Percentiles rank a stretch among this genome's conserved stretches.
Evolutionary conservation across 2,888 invertebrate genomes (phyloP).

Genomic region (Dermolepida albohirtum): DNA sequence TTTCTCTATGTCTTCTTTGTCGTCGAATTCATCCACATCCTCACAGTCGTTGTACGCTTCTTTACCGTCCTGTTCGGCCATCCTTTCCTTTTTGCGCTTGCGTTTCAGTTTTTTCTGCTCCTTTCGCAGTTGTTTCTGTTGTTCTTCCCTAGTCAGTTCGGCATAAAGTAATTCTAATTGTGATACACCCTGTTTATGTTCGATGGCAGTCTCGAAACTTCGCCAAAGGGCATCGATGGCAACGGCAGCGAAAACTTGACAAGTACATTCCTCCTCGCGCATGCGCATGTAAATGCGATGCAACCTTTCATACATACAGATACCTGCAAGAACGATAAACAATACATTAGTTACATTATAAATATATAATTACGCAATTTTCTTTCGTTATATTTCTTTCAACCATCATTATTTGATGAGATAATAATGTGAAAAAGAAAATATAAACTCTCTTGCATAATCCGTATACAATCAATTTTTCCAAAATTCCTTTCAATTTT

Average conservation of each 20-base stretch:
- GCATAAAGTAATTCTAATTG: constrained; percentile 90
- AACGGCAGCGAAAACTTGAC: constrained; percentile 90
- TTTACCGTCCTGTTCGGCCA: constrained; percentile 65
- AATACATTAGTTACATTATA: not conserved
- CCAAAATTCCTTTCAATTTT: too few species aligned
- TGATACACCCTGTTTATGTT: constrained; percentile 84
- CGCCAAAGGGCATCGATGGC: constrained; percentile 88
- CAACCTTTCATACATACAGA: constrained; percentile 91
- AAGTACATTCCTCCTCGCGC: constrained; percentile 93
- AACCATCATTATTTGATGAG: too few species aligned
- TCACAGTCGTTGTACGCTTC: constrained; percentile 59
- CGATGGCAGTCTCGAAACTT: constrained; percentile 91
- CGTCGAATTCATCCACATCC: constrained; percentile 55
- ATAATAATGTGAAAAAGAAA: too few species aligned
- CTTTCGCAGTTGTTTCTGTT: constrained; percentile 84
- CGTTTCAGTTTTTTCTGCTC: constrained; percentile 88
- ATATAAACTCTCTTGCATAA: too few species aligned
- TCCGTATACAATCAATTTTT: too few species aligned
- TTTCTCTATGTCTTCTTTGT: constrained; percentile 38
- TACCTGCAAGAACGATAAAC: constrained; percentile 63
- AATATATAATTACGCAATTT: too few species aligned
- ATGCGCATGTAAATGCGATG: constrained; percentile 88
- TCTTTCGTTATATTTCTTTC: too few species aligned
- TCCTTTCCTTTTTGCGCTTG: constrained; percentile 78
- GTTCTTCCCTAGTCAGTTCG: constrained; percentile 88